phyloP scores from a whole-genome alignment of 2,113 vertebrate genomes.

The Hypanus sabinus region DNA sequence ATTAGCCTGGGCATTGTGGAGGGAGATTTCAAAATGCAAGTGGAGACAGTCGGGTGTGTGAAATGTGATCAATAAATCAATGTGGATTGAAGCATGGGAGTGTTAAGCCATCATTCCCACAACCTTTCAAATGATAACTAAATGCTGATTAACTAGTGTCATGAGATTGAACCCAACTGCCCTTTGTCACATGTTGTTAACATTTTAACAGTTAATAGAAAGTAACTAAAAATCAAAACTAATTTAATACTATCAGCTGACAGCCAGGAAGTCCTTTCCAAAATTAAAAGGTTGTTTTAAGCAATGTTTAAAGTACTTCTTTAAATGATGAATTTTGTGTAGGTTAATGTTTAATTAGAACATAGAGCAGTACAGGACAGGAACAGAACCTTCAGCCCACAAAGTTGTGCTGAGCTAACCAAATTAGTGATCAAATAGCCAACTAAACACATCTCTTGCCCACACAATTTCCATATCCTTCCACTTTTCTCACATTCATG shows the following conservation, averaged over 20 bases:
- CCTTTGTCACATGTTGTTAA: background rate
- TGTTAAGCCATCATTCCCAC: slow-evolving; percentile 21
- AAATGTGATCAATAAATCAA: too few species aligned
- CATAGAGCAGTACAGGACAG: too few species aligned
- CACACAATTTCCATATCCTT: too few species aligned
- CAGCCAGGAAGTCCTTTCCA: background rate
- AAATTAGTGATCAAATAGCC: too few species aligned
- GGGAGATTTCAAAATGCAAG: too few species aligned
- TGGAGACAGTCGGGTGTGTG: too few species aligned
- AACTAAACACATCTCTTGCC: too few species aligned
- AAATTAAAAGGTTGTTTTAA: background rate
- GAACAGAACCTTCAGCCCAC: too few species aligned
- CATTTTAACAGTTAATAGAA: background rate
- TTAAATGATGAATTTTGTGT: background rate
- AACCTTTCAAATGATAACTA: background rate
- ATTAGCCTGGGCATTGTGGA: too few species aligned
- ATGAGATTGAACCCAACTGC: slow-evolving; percentile 12
- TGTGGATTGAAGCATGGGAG: too few species aligned
- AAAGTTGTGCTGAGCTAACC: too few species aligned
- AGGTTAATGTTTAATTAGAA: background rate
- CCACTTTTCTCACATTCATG: too few species aligned
- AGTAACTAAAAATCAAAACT: background rate
- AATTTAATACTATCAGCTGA: background rate
- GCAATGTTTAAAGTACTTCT: background rate
- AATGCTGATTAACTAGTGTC: slow-evolving; percentile 11